Evolutionary conservation across 2,113 vertebrate genomes (phyloP), one percentile per base, ranked within the genome.

Genomic region (Pelodiscus sinensis): DNA sequence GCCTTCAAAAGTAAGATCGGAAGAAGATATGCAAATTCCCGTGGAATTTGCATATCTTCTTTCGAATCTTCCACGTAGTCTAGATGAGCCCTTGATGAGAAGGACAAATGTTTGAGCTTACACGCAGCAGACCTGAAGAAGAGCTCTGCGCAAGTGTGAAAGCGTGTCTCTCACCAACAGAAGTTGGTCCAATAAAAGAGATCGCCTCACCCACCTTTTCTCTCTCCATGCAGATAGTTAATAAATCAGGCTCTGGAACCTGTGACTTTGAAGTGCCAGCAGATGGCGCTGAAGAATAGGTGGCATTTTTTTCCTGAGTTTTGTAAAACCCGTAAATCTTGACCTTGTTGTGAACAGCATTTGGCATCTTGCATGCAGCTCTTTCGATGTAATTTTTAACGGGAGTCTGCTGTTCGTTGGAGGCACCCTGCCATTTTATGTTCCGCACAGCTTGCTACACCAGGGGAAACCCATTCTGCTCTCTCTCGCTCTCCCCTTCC

Each of bases 201-300:
- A 29, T 14, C 14, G 25, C 58, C 58, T 62, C 58, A 62, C 12
- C 5, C 58, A 29, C 14, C 29, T 31, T 62, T 29, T 65, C 29
- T 65, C 13, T n/a, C 62, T n/a, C 4, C 16, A 68, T 18, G 62
- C n/a, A 31, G 19, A 8, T 22, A 24, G 18, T 57, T 57, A 57
- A 8, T 68, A 18, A 68, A 65, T 16, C 29, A 68, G 29, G 8
- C 3, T 31, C 16, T 68, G 62, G 62, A n/a, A n/a, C 18, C 62
- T 18, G 4, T n/a, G 62, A 68, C 7, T 18, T 16, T 6, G 31
- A 80, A 78, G 5, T 0, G 18, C 87, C 95, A n/a, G 96, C 3
- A 96, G 96, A 62, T 96, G 96, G 96, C 93, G 88, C 60, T 22
- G 84, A 89, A 92, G 95, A 94, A 94, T 19, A 54, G 0, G 19